Conservation (phyloP, 2,888 invertebrate genomes). For the Agonopterix arenella region DNA sequence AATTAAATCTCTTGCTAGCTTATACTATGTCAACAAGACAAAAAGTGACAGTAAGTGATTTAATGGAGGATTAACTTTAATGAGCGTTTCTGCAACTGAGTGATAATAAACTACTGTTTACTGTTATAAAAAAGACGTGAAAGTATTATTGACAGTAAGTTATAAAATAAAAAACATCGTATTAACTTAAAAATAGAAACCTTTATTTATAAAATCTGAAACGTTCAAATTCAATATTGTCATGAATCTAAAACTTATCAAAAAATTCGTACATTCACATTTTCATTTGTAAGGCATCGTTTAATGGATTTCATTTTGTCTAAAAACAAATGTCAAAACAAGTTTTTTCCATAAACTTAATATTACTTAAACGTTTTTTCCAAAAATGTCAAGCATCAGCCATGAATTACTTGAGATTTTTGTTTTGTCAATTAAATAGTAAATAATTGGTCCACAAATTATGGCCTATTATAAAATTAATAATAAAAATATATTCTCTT, state of each 20-base stretch:
- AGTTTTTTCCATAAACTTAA: background rate
- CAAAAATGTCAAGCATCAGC: slow-evolving; percentile 72
- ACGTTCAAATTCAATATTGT: slow-evolving; percentile 23
- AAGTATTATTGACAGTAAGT: background rate
- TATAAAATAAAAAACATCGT: slow-evolving; percentile 34
- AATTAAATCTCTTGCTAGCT: no score
- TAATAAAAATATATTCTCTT: slow-evolving; percentile 8
- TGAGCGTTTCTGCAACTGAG: no score
- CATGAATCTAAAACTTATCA: slow-evolving; percentile 46
- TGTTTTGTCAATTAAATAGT: slow-evolving; percentile 21
- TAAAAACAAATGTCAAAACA: slow-evolving; percentile 11
- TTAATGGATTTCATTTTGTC: slow-evolving; percentile 16
- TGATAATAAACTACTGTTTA: no score
- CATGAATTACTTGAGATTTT: slow-evolving; percentile 68
- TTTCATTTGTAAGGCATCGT: slow-evolving; percentile 53
- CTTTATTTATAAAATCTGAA: slow-evolving; percentile 61
- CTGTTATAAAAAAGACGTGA: no score
- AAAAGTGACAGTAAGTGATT: no score
- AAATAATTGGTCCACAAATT: slow-evolving; percentile 33
- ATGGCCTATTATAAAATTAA: slow-evolving; percentile 5
- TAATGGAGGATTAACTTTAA: no score
- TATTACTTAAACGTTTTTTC: background rate
- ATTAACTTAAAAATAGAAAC: slow-evolving; percentile 62
- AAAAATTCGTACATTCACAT: slow-evolving; percentile 46
- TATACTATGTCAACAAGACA: no score